Evolutionary conservation across 2,113 vertebrate genomes (phyloP).

Genomic region (Mus spicilegus): DNA sequence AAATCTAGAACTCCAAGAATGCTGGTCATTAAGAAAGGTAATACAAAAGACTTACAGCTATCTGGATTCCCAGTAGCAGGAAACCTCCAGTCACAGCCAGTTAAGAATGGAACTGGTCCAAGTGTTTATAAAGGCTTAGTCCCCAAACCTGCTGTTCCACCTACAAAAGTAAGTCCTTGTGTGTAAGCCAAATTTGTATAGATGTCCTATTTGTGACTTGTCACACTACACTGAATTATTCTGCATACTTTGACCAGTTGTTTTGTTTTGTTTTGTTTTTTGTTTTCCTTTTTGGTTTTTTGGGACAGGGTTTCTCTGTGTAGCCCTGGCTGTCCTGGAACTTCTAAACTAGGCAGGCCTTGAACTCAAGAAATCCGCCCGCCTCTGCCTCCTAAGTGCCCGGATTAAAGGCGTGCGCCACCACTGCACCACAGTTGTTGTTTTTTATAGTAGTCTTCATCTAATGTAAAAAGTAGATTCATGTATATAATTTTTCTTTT

Average conservation of each 20-base stretch:
- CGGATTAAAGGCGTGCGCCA: too few relatives aligned
- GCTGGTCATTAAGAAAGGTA: conserved; percentile 90
- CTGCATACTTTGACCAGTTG: not conserved
- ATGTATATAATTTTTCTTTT: not conserved
- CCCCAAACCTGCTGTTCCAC: conserved; percentile 85
- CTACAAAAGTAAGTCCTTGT: conserved; percentile 86
- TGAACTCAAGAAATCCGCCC: too few relatives aligned
- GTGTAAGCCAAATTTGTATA: not conserved
- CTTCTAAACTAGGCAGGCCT: too few relatives aligned
- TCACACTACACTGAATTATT: not conserved
- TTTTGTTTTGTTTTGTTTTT: too few relatives aligned
- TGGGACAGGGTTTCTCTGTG: too few relatives aligned
- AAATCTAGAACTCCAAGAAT: conserved; percentile 89
- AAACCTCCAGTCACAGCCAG: conserved; percentile 82
- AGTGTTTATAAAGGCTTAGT: conserved; percentile 87
- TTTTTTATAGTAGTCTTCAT: not conserved
- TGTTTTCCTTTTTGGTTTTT: too few relatives aligned
- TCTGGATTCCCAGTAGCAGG: conserved; percentile 85
- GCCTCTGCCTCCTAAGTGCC: too few relatives aligned
- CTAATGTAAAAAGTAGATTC: not conserved
- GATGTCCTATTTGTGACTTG: not conserved
- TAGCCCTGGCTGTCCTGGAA: too few relatives aligned
- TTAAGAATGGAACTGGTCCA: conserved; percentile 85
- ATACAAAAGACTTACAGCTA: conserved; percentile 87
- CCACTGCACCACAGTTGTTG: too few relatives aligned